phyloP scores from a whole-genome alignment of 2,113 vertebrate genomes.

The Tragelaphus buxtoni region DNA sequence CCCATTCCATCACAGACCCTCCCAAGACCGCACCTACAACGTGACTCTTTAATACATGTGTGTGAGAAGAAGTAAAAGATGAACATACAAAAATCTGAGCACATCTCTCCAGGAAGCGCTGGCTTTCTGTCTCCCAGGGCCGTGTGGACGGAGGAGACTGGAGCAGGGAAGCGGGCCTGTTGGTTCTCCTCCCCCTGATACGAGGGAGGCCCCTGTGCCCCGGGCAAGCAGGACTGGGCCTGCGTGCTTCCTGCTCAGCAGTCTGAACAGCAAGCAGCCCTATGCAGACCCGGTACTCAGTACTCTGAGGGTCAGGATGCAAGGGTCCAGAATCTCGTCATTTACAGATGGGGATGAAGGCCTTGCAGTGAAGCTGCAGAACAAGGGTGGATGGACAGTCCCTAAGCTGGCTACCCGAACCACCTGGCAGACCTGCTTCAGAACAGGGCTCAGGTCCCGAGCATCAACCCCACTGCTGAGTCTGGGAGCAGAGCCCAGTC shows the following conservation, averaged over 20 bases:
- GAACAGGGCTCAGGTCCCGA: not conserved
- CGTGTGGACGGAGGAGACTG: not conserved
- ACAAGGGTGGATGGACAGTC: not conserved
- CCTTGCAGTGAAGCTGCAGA: not conserved
- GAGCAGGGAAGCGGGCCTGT: not conserved
- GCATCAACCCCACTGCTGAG: not conserved
- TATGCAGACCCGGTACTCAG: not conserved
- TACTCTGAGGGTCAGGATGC: not conserved
- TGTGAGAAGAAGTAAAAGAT: not conserved
- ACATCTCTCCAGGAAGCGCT: not conserved
- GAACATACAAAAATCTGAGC: not conserved
- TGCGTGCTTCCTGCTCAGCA: not conserved
- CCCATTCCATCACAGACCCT: not conserved
- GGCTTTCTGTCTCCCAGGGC: not conserved
- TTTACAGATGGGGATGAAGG: not conserved
- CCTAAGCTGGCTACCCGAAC: not conserved
- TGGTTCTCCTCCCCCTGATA: not conserved
- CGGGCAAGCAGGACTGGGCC: fast-evolving
- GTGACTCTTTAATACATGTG: not conserved
- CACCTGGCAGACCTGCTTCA: fast-evolving
- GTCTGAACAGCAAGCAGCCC: not conserved
- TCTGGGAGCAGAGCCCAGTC: no score
- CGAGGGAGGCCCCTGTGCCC: not conserved
- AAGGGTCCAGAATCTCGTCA: not conserved
- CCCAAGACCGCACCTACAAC: not conserved